Evolutionary conservation across 2,113 vertebrate genomes (phyloP).

Genomic region (Strix uralensis): DNA sequence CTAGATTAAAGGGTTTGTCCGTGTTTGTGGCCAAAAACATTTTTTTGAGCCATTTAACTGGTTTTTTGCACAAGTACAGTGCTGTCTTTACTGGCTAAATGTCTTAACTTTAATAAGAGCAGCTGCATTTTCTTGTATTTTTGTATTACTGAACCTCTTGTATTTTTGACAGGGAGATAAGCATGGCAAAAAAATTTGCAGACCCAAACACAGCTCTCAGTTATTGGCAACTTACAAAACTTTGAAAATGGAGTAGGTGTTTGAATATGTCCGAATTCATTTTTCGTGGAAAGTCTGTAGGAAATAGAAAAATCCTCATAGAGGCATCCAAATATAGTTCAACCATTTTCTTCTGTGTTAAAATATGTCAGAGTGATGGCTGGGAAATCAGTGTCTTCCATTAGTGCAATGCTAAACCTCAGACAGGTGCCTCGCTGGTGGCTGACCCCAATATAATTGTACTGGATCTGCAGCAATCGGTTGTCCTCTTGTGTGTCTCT

Average conservation of each 20-base stretch:
- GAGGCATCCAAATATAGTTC: neutral
- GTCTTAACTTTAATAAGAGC: neutral
- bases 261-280: neutral
- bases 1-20: neutral
- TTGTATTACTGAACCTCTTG: neutral
- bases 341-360: neutral
- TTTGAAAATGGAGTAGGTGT: neutral
- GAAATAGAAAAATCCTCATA: neutral
- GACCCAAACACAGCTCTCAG: neutral
- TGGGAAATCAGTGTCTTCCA: slow-evolving; percentile 4
- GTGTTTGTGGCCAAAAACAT: neutral
- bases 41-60: neutral
- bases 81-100: neutral
- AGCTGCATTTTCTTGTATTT: neutral
- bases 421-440: neutral
- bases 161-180: neutral
- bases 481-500: neutral
- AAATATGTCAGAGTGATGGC: neutral
- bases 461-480: neutral
- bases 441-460: slow-evolving; percentile 13
- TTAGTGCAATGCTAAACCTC: neutral
- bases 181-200: neutral
- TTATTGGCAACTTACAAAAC: neutral
- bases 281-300: neutral
- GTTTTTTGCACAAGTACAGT: neutral